A percentile compares a stretch with the other conserved stretches of the same genome.
Conservation (phyloP, 1,140 invertebrate genomes). For the Atta colombica region DNA sequence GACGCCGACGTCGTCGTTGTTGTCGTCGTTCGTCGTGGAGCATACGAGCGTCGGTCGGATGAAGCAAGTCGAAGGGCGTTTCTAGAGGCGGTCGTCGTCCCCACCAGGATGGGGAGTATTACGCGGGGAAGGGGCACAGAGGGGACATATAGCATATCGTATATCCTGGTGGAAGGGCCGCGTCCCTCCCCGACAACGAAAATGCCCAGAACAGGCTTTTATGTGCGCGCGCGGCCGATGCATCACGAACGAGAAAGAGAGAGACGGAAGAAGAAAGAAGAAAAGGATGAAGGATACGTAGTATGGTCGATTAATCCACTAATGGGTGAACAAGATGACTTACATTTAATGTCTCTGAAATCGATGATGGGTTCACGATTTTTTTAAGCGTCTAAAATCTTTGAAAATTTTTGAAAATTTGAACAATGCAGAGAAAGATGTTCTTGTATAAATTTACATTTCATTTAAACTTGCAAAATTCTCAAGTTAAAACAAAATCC, state of each 20-base stretch:
- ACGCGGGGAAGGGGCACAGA: slow-evolving; percentile 71
- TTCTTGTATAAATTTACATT: background rate
- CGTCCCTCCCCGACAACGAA: slow-evolving; percentile 67
- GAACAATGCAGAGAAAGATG: background rate
- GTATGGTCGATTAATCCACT: slow-evolving; percentile 48
- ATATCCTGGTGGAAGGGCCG: slow-evolving; percentile 71
- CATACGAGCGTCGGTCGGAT: slow-evolving; percentile 55
- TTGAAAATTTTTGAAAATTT: background rate
- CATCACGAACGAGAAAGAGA: slow-evolving; percentile 26
- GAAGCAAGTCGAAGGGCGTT: slow-evolving; percentile 83
- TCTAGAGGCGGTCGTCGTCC: slow-evolving; percentile 86
- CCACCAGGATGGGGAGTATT: slow-evolving; percentile 77
- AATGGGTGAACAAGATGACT: slow-evolving; percentile 57
- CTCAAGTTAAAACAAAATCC: background rate
- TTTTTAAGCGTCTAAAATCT: background rate
- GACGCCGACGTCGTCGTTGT: slow-evolving; percentile 36
- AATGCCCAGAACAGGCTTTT: slow-evolving; percentile 57
- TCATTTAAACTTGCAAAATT: background rate
- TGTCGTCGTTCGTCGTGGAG: slow-evolving; percentile 48
- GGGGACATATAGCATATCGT: slow-evolving; percentile 56
- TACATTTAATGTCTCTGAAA: slow-evolving; percentile 15
- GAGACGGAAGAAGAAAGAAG: background rate
- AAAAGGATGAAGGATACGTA: slow-evolving; percentile 16
- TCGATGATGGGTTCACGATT: background rate
- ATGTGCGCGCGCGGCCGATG: slow-evolving; percentile 49